phyloP scores from a whole-genome alignment of 2,113 vertebrate species.

The Hippocampus comes region DNA sequence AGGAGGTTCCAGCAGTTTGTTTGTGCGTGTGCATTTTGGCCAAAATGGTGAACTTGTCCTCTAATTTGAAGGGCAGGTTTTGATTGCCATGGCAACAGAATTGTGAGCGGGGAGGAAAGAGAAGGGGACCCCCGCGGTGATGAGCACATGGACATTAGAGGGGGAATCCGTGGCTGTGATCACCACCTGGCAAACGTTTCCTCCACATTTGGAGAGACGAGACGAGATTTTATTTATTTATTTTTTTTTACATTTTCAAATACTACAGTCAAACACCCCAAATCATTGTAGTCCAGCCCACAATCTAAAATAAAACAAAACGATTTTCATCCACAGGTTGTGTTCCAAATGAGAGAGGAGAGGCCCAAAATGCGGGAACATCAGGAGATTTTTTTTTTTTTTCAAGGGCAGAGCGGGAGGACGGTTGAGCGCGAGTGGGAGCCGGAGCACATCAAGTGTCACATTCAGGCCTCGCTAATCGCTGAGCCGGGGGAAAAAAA shows the following conservation, averaged over 20 bases:
- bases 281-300: slow-evolving; percentile 30
- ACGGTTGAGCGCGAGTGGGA: slow-evolving; percentile 20
- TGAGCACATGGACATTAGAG: slow-evolving; percentile 39
- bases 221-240: neutral
- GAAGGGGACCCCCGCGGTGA: slow-evolving; percentile 14
- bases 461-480: slow-evolving; percentile 38
- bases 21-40: neutral
- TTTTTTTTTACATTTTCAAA: neutral
- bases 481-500: slow-evolving; percentile 34
- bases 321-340: slow-evolving; percentile 57
- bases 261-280: neutral
- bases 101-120: neutral
- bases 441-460: slow-evolving; percentile 53
- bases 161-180: slow-evolving; percentile 14
- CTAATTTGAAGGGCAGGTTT: slow-evolving; percentile 59
- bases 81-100: slow-evolving; percentile 37
- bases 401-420: slow-evolving; percentile 38
- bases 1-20: neutral
- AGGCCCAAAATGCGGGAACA: slow-evolving; percentile 23
- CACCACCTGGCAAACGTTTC: slow-evolving; percentile 13
- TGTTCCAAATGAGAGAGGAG: slow-evolving; percentile 38
- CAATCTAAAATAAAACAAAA: slow-evolving; percentile 30
- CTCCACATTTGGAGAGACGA: neutral
- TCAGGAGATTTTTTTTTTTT: slow-evolving; percentile 42
- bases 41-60: neutral